Base-by-base conservation (phyloP, 2,113 vertebrate species). In the Petroica traversi region DNA sequence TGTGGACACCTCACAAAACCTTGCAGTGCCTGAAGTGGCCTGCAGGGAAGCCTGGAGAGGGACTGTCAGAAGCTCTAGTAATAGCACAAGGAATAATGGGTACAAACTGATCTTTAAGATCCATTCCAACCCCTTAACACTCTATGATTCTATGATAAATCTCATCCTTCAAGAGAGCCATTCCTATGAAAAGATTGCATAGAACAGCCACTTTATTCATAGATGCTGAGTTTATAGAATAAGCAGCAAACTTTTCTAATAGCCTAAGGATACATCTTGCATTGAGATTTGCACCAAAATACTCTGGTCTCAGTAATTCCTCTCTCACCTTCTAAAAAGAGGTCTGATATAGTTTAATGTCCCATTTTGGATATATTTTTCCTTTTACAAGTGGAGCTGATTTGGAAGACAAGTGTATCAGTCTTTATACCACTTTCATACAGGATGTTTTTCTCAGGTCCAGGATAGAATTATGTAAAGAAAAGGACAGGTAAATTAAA, bases 341-440 rank as follows among this genome's bases (percentile, higher is more conserved):
- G 13, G 8, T 3, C 19, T 63, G 34, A 41, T 5, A 54, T 12
- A 6, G 1, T 17, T 67, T 75, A 82, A 82, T 28, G 8, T 4
- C 6, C 1, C 1, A 1, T 59, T 85, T 67, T 29, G 7, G 7
- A 7, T 9, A 18, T 45, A n/a, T 38, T 67, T 79, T 33, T 0
- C 7, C 16, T 14, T 83, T 68, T 73, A 34, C 9, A 61, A 36
- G 5, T 38, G 24, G 16, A 59, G 4, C 4, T 68, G 16, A 16
- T 89, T 66, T 86, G 25, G 38, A 83, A 80, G 5, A 19, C 8
- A 80, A 33, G 7, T 59, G 14, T 54, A 29, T 54, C 7, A 33
- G 5, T 84, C 31, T 49, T 57, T 48, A 49, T 57, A 55, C 2
- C 14, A 2, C 5, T 80, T 89, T 69, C 31, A 38, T 52, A 38